Percentiles rank a stretch among this genome's conserved stretches.
These are phyloP conservation scores for Aegithalos caudatus DNA, from an alignment of 2,113 vertebrate genomes.

Conservation along the genomic window DNA sequence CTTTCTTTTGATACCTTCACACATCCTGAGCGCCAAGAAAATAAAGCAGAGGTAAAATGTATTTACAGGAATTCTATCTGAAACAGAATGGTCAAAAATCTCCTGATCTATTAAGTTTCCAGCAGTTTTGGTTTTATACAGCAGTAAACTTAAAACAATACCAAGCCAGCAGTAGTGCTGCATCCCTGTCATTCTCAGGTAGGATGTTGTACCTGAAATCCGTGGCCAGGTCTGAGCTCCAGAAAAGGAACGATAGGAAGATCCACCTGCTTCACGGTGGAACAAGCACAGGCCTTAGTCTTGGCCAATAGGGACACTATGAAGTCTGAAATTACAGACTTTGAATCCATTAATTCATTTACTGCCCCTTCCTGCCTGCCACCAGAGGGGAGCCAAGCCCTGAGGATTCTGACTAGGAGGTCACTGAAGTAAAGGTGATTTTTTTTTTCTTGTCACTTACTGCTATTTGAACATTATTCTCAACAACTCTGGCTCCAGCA, in stretches of 20 bases:
- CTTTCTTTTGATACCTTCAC: not conserved
- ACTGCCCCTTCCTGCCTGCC: not conserved
- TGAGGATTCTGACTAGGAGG: not conserved
- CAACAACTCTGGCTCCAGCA: not conserved
- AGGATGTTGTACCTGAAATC: not conserved
- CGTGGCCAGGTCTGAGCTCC: not conserved
- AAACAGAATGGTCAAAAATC: not conserved
- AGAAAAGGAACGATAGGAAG: not conserved
- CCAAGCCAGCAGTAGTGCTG: rapidly evolving
- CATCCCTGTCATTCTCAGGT: rapidly evolving
- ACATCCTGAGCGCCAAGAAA: not conserved
- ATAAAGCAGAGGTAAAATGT: not conserved
- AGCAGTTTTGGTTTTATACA: not conserved
- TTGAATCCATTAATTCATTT: not conserved
- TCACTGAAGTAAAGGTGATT: not conserved
- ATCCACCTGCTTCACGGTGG: not conserved
- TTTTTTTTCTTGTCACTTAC: not conserved
- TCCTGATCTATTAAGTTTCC: not conserved
- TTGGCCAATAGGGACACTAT: not conserved
- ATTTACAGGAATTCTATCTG: not conserved
- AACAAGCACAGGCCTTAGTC: not conserved
- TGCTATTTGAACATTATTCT: not conserved
- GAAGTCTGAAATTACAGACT: not conserved
- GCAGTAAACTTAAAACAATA: not conserved
- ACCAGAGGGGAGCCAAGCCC: not conserved